A percentile compares a stretch with the other conserved stretches of the same genome.
These are phyloP conservation scores for Kradibia gibbosae DNA, from an alignment of 1,140 invertebrate species.

Conservation along the genomic window DNA sequence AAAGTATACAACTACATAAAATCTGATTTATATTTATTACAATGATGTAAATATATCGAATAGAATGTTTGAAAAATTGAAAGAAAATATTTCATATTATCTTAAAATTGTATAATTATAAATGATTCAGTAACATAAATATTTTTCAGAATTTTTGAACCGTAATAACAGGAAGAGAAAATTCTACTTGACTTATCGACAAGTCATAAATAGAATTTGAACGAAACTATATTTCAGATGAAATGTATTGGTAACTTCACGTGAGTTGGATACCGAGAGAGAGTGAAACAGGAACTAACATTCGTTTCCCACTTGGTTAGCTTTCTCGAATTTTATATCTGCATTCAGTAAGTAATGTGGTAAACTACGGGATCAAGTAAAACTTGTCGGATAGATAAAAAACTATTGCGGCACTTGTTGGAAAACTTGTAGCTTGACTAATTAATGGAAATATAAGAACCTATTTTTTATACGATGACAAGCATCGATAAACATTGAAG, in stretches of 20 bases:
- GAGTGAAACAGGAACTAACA: not conserved
- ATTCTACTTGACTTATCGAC: not conserved
- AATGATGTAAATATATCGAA: too few relatives aligned
- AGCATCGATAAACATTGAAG: not conserved
- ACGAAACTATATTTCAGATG: not conserved
- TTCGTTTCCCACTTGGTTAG: not conserved
- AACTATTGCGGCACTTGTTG: too few relatives aligned
- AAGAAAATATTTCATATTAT: too few relatives aligned
- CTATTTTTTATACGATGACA: not conserved
- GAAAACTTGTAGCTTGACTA: not conserved
- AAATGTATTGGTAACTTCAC: slow-evolving; percentile 11
- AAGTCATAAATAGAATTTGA: not conserved
- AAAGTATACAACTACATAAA: too few relatives aligned
- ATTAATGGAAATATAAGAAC: slow-evolving; percentile 14
- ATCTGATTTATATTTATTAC: too few relatives aligned
- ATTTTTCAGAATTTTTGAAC: not conserved
- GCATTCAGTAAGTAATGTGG: slow-evolving; percentile 52
- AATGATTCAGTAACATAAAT: too few relatives aligned
- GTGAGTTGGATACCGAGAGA: slow-evolving; percentile 2
- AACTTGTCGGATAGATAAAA: slow-evolving; percentile 29
- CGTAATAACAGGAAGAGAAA: not conserved
- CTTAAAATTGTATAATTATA: too few relatives aligned
- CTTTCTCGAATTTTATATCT: slow-evolving; percentile 14
- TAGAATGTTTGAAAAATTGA: too few relatives aligned
- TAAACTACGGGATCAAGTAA: slow-evolving; percentile 51